Evolutionary conservation across 2,113 vertebrate species (phyloP).

Genomic region (Menidia beryllina): DNA sequence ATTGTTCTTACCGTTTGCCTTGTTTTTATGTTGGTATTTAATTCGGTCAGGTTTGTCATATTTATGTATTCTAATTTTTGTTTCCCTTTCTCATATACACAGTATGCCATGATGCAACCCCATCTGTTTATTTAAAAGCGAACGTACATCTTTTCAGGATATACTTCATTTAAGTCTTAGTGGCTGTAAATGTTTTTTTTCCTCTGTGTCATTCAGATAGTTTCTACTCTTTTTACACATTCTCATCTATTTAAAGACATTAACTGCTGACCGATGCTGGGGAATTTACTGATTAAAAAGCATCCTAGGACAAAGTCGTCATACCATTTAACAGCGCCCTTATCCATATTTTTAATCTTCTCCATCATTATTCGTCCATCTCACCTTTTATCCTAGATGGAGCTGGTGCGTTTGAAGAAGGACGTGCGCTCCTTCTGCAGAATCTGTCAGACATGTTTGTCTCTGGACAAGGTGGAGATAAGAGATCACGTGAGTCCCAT

Average conservation of each 20-base stretch:
- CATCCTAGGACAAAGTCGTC: not conserved
- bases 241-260: too few species aligned
- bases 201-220: not conserved
- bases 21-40: not conserved
- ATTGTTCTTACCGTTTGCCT: constrained; percentile 19
- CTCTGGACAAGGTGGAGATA: constrained; percentile 74
- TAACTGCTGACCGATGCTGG: too few species aligned
- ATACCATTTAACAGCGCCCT: too few species aligned
- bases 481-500: constrained; percentile 83
- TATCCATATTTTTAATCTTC: too few species aligned
- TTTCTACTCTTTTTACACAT: not conserved
- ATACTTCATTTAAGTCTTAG: not conserved
- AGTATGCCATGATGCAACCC: not conserved
- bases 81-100: not conserved
- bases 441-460: constrained; percentile 86
- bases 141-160: too few species aligned
- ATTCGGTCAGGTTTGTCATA: not conserved
- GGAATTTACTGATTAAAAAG: not conserved
- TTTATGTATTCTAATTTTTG: constrained; percentile 3
- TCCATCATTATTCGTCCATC: too few species aligned
- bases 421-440: constrained; percentile 75
- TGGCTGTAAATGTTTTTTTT: constrained; percentile 9
- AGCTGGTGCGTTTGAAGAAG: constrained; percentile 76
- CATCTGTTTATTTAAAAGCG: constrained; percentile 3
- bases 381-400: constrained; percentile 67